These are phyloP conservation scores for Nyctereutes procyonoides DNA, from an alignment of 2,113 vertebrate species.

Conservation along the genomic window DNA sequence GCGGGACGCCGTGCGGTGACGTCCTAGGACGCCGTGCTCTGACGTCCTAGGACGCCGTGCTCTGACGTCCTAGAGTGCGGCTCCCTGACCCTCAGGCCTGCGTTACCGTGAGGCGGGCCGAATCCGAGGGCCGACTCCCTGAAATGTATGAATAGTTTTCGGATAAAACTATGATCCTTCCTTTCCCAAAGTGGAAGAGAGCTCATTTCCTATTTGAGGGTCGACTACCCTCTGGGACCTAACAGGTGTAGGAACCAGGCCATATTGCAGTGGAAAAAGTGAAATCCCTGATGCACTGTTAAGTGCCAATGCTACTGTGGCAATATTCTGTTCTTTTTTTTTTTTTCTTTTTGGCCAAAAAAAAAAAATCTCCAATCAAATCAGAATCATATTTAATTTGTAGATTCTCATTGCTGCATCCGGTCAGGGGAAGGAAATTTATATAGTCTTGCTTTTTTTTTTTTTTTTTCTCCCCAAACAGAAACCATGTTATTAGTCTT, in stretches of 20 bases:
- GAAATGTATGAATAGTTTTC: constrained; percentile 60
- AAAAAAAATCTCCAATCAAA: constrained; percentile 42
- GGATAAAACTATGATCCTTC: constrained; percentile 71
- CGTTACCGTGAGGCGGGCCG: neutral
- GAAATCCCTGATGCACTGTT: constrained; percentile 81
- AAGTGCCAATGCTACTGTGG: constrained; percentile 81
- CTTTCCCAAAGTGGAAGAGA: constrained; percentile 57
- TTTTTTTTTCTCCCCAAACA: constrained; percentile 35
- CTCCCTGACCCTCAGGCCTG: neutral
- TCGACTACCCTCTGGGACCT: constrained; percentile 70
- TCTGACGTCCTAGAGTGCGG: neutral
- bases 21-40: too few species aligned
- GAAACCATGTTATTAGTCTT: constrained; percentile 29
- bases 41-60: too few species aligned
- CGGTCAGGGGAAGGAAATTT: constrained; percentile 66
- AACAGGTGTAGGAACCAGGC: constrained; percentile 66
- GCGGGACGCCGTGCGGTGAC: neutral
- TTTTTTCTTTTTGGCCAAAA: constrained; percentile 63
- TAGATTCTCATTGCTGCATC: constrained; percentile 56
- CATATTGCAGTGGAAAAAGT: constrained; percentile 73
- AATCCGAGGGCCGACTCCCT: constrained; percentile 44
- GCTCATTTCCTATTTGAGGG: constrained; percentile 67
- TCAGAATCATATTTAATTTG: constrained; percentile 63
- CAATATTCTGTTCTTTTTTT: neutral
- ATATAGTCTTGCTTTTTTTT: constrained; percentile 28